A percentile compares a stretch with the other conserved stretches of the same genome.
These are phyloP conservation scores for Nanorana parkeri DNA, from an alignment of 2,113 vertebrate genomes.

Conservation along the genomic window DNA sequence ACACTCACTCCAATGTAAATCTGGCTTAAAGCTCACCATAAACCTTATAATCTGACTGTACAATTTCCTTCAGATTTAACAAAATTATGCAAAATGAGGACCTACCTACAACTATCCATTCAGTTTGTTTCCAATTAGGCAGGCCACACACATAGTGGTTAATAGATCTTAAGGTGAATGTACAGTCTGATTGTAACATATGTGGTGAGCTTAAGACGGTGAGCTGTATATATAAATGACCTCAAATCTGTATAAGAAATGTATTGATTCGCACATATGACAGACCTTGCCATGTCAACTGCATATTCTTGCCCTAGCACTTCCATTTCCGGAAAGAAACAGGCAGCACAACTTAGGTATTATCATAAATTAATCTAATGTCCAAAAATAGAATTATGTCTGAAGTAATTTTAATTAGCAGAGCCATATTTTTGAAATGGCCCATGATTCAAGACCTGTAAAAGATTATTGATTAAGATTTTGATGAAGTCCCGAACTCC, in stretches of 20 bases:
- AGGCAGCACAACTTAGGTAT: background rate
- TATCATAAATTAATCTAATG: constrained; percentile 6
- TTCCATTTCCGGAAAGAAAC: background rate
- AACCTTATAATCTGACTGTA: too few species aligned
- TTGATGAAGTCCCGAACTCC: constrained; percentile 49
- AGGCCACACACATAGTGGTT: too few species aligned
- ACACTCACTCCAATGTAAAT: too few species aligned
- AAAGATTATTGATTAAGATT: constrained; percentile 52
- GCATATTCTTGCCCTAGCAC: background rate
- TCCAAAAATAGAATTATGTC: constrained; percentile 2
- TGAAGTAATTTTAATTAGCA: constrained; percentile 11
- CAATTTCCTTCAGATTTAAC: too few species aligned
- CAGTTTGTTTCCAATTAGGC: too few species aligned
- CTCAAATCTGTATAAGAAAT: constrained; percentile 17
- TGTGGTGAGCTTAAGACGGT: too few species aligned
- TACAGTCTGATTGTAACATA: too few species aligned
- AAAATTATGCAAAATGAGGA: too few species aligned
- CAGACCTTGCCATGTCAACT: background rate
- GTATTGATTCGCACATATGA: constrained; percentile 18
- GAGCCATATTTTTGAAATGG: constrained; percentile 33
- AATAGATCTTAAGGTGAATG: too few species aligned
- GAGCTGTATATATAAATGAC: too few species aligned
- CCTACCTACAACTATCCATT: too few species aligned
- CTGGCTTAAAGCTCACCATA: too few species aligned
- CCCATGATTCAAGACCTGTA: constrained; percentile 39